Evolutionary conservation across 2,888 invertebrate species (phyloP), one percentile per base, ranked within the genome.

Genomic region (Tinea semifulvella): DNA sequence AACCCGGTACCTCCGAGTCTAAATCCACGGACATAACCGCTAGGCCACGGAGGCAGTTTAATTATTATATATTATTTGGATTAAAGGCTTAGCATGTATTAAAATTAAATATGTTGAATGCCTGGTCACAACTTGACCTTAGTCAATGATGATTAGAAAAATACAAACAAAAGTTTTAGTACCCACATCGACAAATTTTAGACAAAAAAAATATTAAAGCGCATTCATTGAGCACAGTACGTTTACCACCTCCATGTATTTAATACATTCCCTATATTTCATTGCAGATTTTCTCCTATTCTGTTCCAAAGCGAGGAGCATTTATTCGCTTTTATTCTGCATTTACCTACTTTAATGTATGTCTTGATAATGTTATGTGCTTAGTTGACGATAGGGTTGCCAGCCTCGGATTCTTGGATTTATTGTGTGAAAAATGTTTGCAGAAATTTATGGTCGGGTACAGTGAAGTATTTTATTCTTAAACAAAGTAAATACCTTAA

Each of bases 321-420:
- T 36, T 36, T 36, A 36, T 36, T 36, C 36, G 36, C 36, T 18
- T 36, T 36, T 36, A 36, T 36, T 36, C 36, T 36, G 36, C 36
- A 36, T 36, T 36, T 36, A 36, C 36, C 36, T 36, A 36, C 36
- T 36, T 36, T 36, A 36, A 36, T 36, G 36, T 36, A 36, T 36
- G 36, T 36, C 36, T 36, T 36, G 36, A 36, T 36, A 36, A 36
- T 36, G 36, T 36, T 36, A 36, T 36, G 36, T 36, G 36, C 36
- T 36, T 36, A 36, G 16, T 36, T 36, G 36, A 18, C 7, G 36
- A 16, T 36, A 36, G 36, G 36, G 36, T 36, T 36, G 36, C 2
- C 36, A 36, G 16, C 36, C 13, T 13, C 11, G 31, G 31, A 31
- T 31, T 27, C 11, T 31, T 16, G 18, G 17, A 36, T 36, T 36